Conservation (phyloP, 2,888 invertebrate genomes). For the Thereva unica region DNA sequence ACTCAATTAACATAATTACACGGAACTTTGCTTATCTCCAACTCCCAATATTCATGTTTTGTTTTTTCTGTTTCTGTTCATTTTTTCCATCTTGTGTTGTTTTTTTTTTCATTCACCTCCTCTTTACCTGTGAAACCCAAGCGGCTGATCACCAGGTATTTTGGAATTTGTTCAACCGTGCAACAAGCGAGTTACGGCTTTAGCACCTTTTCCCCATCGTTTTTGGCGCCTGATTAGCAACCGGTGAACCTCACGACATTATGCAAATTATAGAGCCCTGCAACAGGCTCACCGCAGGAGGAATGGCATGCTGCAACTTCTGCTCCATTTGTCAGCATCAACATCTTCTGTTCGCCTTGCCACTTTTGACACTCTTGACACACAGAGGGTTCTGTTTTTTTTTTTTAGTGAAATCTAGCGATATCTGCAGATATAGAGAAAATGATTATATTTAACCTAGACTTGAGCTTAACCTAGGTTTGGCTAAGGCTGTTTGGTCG, state of each 20-base stretch:
- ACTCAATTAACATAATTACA: conserved; percentile 36
- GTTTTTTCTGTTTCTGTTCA: background rate
- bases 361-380: conserved; percentile 8
- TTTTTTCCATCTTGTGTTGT: too few species aligned
- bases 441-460: too few species aligned
- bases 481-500: too few species aligned
- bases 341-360: conserved; percentile 1
- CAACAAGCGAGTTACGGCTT: conserved; percentile 13
- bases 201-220: conserved; percentile 15
- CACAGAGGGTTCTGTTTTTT: too few species aligned
- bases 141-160: background rate
- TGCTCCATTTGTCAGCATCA: conserved; percentile 29
- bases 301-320: conserved; percentile 17
- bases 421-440: too few species aligned
- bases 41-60: background rate
- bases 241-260: conserved; percentile 30
- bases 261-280: conserved; percentile 23
- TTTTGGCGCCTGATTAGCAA: conserved; percentile 32
- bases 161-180: conserved; percentile 3
- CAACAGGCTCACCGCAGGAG: conserved; percentile 18
- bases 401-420: too few species aligned
- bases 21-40: conserved; percentile 19
- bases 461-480: too few species aligned
- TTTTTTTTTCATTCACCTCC: too few species aligned
- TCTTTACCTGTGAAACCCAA: background rate